A percentile compares a stretch with the other conserved stretches of the same genome.
phyloP scores from a whole-genome alignment of 2,797 vertebrate species.

The Lates japonicus region DNA sequence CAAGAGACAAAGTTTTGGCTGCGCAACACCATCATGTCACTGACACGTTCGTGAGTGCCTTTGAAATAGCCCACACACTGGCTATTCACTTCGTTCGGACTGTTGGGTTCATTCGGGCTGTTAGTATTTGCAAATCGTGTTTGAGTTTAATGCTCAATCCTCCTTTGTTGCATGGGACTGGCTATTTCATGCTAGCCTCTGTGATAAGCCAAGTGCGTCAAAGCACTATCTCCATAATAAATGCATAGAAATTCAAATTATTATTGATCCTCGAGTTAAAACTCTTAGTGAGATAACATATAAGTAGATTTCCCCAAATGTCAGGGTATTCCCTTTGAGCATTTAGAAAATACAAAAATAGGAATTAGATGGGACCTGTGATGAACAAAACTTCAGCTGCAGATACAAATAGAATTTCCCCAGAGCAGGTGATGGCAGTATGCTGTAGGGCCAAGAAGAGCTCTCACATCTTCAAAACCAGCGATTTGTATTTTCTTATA shows the following conservation, averaged over 20 bases:
- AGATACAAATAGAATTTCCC: neutral
- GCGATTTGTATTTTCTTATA: constrained; percentile 36
- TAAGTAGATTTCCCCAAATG: constrained; percentile 42
- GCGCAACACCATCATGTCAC: neutral
- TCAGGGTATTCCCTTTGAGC: constrained; percentile 18
- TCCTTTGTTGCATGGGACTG: constrained; percentile 12
- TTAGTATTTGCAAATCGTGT: no score
- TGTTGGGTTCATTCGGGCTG: no score
- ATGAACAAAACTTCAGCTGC: neutral
- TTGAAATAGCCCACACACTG: neutral
- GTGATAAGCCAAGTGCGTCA: constrained; percentile 18
- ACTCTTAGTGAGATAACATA: constrained; percentile 1
- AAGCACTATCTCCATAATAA: constrained; percentile 19
- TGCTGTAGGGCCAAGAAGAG: neutral
- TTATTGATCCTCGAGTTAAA: constrained; percentile 19
- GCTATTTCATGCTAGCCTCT: constrained; percentile 4
- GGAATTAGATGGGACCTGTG: constrained; percentile 8
- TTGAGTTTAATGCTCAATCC: no score
- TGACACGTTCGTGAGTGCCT: neutral
- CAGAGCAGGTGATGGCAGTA: no score
- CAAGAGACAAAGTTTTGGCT: neutral
- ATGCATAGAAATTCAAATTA: constrained; percentile 3
- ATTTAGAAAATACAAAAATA: no score
- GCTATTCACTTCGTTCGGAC: no score
- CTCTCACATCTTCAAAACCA: neutral